Evolutionary conservation across 2,888 invertebrate species (phyloP).

Genomic region (Philopedon plagiatum): DNA sequence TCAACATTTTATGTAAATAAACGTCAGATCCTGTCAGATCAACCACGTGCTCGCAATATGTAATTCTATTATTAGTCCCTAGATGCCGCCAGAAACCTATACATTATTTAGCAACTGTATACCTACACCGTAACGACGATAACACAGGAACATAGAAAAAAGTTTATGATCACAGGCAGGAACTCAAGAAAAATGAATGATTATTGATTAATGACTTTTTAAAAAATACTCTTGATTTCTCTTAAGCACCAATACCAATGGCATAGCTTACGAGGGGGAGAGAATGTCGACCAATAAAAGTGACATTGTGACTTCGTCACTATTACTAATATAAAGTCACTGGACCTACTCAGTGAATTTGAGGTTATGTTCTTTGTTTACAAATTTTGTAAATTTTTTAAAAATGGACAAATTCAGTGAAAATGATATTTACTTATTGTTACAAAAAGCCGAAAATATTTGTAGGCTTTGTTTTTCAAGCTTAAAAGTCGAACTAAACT

Average conservation of each 20-base stretch:
- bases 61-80: neutral
- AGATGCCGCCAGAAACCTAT: neutral
- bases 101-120: too few species aligned
- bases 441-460: constrained; percentile 1
- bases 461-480: constrained; percentile 28
- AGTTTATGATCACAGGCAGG: too few species aligned
- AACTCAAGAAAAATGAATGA: too few species aligned
- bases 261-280: too few species aligned
- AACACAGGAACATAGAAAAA: too few species aligned
- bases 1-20: neutral
- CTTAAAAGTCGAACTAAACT: neutral
- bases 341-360: neutral
- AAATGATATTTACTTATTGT: constrained; percentile 6
- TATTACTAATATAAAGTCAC: neutral
- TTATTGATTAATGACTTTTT: too few species aligned
- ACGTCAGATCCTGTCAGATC: neutral
- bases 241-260: too few species aligned
- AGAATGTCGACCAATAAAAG: too few species aligned
- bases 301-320: too few species aligned
- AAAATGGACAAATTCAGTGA: neutral
- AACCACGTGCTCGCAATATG: neutral
- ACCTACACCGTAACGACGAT: too few species aligned
- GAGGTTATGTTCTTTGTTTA: constrained; percentile 11
- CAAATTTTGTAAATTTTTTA: too few species aligned
- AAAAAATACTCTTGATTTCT: too few species aligned